These are phyloP conservation scores for Eulemur coronatus DNA, from an alignment of 2,797 vertebrate genomes.

Conservation along the genomic window DNA sequence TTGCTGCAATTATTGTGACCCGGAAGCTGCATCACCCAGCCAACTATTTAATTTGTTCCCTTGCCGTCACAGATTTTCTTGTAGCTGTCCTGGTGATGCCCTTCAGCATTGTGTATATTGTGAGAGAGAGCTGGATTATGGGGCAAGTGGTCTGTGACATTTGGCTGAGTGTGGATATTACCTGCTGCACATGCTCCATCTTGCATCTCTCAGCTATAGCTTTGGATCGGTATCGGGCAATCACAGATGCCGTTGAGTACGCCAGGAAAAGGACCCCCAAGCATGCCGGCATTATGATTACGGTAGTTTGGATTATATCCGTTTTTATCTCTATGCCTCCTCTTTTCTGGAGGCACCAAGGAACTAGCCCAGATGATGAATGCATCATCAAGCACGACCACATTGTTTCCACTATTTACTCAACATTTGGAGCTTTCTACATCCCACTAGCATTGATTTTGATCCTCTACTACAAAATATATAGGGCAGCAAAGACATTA, in stretches of 20 bases:
- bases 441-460: constrained; percentile 95
- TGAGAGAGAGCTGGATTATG: constrained; percentile 96
- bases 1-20: constrained; percentile 96
- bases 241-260: constrained; percentile 97
- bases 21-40: constrained; percentile 97
- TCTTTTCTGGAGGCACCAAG: constrained; percentile 93
- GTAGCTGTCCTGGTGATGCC: constrained; percentile 99
- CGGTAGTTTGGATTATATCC: constrained; percentile 95
- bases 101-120: constrained; percentile 97
- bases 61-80: constrained; percentile 97
- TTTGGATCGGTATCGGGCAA: constrained; percentile 95
- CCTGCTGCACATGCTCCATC: constrained; percentile 98
- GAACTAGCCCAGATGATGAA: constrained; percentile 88
- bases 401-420: constrained; percentile 94
- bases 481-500: constrained; percentile 95
- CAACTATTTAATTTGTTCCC: constrained; percentile 98
- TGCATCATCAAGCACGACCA: constrained; percentile 96
- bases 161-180: constrained; percentile 96
- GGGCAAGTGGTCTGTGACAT: constrained; percentile 95
- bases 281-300: constrained; percentile 93
- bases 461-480: constrained; percentile 99
- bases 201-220: constrained; percentile 96
- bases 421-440: constrained; percentile 98
- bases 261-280: constrained; percentile 94
- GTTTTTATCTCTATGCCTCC: constrained; percentile 96